phyloP scores from a whole-genome alignment of 2,888 invertebrate species.

The Thalpophila matura region DNA sequence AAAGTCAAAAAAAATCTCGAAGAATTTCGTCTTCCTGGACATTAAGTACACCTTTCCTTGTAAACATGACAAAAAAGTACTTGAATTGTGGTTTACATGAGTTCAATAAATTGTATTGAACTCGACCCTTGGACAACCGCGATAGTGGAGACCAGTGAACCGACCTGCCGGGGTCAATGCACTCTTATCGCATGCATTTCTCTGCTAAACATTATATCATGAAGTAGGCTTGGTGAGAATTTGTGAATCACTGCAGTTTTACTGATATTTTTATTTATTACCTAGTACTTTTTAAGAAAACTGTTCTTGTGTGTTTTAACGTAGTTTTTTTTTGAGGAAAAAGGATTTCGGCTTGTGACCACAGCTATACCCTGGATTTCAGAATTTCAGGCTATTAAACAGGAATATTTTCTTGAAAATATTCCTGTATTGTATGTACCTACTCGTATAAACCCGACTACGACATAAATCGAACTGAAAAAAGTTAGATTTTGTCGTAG shows the following conservation, averaged over 20 bases:
- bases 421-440: no score
- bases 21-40: background rate
- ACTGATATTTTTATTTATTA: background rate
- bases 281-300: background rate
- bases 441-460: no score
- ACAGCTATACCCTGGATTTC: no score
- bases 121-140: conserved; percentile 39
- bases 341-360: no score
- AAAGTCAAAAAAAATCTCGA: conserved; percentile 1
- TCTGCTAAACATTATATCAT: conserved; percentile 25
- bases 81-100: conserved; percentile 2
- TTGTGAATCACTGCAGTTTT: conserved; percentile 44
- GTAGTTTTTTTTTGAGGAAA: no score
- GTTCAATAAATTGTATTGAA: conserved; percentile 45
- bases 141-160: conserved; percentile 51
- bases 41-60: no score
- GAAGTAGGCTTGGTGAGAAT: conserved; percentile 22
- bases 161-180: conserved; percentile 48
- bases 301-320: no score
- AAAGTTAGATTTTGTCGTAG: no score
- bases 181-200: conserved; percentile 58
- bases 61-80: conserved; percentile 5
- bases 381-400: no score
- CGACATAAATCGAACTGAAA: no score
- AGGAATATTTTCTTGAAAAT: no score